Evolutionary conservation across 2,113 vertebrate species (phyloP).

Genomic region (rabbit (Oryctolagus cuniculus)): DNA sequence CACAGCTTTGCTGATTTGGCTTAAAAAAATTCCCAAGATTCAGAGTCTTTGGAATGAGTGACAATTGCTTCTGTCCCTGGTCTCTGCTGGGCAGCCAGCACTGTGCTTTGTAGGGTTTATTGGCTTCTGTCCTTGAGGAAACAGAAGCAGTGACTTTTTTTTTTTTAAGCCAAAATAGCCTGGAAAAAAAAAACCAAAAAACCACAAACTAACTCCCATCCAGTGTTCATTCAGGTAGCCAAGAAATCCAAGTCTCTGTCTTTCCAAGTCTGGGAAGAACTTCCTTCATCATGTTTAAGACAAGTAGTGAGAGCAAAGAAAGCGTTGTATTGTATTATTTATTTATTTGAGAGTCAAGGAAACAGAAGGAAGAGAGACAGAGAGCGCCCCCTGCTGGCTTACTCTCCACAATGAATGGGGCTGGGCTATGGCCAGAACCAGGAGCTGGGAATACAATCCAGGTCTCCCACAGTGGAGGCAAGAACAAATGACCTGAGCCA

Average conservation of each 20-base stretch:
- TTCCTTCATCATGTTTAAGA: no score
- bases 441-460: no score
- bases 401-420: no score
- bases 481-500: no score
- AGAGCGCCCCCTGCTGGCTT: no score
- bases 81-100: not conserved
- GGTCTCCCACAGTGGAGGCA: no score
- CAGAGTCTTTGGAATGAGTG: not conserved
- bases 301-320: no score
- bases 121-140: not conserved
- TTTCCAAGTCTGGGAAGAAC: no score
- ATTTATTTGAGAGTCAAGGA: no score
- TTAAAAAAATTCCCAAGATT: constrained; percentile 28
- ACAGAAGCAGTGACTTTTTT: not conserved
- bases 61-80: not conserved
- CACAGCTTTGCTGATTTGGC: not conserved
- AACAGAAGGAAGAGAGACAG: no score
- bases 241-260: not conserved
- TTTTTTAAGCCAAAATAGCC: not conserved
- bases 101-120: not conserved
- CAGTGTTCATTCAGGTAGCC: not conserved
- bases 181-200: not conserved
- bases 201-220: not conserved
- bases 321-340: no score
- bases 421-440: no score